Percentiles rank a stretch among this genome's conserved stretches.
Conservation (phyloP, 2,888 invertebrate genomes). For the Crepidodera aurea region DNA sequence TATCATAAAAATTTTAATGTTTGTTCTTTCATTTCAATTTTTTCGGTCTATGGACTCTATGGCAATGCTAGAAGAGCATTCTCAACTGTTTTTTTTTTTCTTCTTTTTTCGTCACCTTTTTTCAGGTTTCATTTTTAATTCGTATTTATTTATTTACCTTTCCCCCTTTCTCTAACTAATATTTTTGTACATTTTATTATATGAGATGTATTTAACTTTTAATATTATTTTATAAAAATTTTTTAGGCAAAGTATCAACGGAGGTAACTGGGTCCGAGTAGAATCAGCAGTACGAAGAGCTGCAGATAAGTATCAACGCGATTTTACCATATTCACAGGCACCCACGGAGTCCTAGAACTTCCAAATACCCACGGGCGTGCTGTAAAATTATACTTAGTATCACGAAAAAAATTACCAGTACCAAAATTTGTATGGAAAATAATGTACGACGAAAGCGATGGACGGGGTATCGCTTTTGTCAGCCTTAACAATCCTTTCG, state of each 20-base stretch:
- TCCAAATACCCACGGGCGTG: conserved; percentile 53
- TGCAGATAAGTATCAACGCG: conserved; percentile 54
- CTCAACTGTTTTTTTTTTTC: too few relatives aligned
- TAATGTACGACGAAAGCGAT: conserved; percentile 58
- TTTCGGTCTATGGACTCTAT: too few relatives aligned
- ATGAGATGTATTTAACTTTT: too few relatives aligned
- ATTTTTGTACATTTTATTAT: too few relatives aligned
- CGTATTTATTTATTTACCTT: too few relatives aligned
- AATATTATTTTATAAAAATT: too few relatives aligned
- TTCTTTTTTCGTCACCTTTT: too few relatives aligned
- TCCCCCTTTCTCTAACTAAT: too few relatives aligned
- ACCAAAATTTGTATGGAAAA: conserved; percentile 63
- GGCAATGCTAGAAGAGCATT: too few relatives aligned
- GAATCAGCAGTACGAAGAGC: conserved; percentile 60
- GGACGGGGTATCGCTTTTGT: conserved; percentile 63
- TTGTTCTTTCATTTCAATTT: too few relatives aligned
- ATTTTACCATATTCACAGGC: conserved; percentile 62
- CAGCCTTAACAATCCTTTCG: conserved; percentile 64
- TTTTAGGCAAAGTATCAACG: conserved; percentile 57
- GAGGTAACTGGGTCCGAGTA: conserved; percentile 64
- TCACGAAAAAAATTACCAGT: conserved; percentile 56
- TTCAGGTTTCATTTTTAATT: too few relatives aligned
- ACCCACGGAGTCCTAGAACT: conserved; percentile 59
- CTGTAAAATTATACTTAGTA: conserved; percentile 58
- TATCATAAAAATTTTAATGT: too few relatives aligned